These are phyloP conservation scores for Drosophila meridiana DNA, from an alignment of 2,888 invertebrate genomes.

Conservation along the genomic window DNA sequence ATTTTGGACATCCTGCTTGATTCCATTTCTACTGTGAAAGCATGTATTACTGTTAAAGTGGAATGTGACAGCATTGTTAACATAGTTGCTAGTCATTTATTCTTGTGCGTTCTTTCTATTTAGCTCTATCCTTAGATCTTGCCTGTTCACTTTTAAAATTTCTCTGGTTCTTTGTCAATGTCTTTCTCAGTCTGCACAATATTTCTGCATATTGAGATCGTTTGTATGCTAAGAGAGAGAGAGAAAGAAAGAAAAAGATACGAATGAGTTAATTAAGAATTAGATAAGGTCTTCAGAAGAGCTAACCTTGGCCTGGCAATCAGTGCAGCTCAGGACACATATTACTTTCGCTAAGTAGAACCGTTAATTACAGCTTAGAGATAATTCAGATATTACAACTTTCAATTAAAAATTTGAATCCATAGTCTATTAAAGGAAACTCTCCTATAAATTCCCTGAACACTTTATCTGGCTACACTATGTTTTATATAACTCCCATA, in stretches of 20 bases:
- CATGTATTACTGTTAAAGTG: not conserved
- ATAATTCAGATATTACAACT: conserved; percentile 82
- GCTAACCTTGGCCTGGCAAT: conserved; percentile 69
- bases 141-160: conserved; percentile 70
- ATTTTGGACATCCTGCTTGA: conserved; percentile 63
- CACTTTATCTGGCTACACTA: conserved; percentile 84
- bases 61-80: not conserved
- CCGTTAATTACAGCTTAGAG: conserved; percentile 67
- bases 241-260: not conserved
- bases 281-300: not conserved
- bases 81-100: not conserved
- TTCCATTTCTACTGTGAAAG: conserved; percentile 27
- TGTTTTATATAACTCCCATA: conserved; percentile 70
- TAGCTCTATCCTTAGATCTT: not conserved
- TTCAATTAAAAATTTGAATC: conserved; percentile 81
- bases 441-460: no score
- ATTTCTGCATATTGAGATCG: conserved; percentile 83
- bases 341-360: conserved; percentile 85
- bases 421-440: no score
- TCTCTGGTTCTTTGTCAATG: conserved; percentile 79
- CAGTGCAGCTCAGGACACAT: conserved; percentile 84
- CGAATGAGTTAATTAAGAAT: conserved; percentile 3
- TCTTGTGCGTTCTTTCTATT: not conserved
- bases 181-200: conserved; percentile 83
- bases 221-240: not conserved